Evolutionary conservation across 2,113 vertebrate genomes (phyloP), one percentile per base, ranked within the genome.

Genomic region (Orycteropus afer): DNA sequence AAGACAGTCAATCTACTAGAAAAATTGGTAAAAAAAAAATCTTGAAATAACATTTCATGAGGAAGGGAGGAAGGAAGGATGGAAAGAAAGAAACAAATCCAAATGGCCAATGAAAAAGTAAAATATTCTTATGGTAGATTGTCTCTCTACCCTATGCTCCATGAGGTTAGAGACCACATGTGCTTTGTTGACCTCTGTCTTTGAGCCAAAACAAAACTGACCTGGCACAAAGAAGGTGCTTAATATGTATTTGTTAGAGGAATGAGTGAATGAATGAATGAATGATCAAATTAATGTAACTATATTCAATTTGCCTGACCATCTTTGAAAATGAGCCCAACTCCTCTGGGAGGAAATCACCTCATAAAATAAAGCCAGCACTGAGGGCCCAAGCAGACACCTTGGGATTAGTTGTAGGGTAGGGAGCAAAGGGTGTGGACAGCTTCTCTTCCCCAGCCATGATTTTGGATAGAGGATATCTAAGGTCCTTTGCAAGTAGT

Each of bases 261-360:
- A 61, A 57, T 65, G 63, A 57, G 67, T 14, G 25, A 53, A 57
- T 15, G 20, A 4, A 34, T 57, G n/a, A n/a, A n/a, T n/a, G 32
- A 40, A 69, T 20, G 51, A 82, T 69, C 13, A 29, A 17, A 51
- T 34, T 29, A 37, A 40, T 51, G 65, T 61, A n/a, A 32, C 53
- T 61, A 2, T 25, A 59, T 53, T 5, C 61, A 49, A 51, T 37
- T 89, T 51, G 15, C 45, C 22, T 78, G 25, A 12, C 47, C 34
- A 29, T 71, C 83, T 91, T 79, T 94, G 71, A 84, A 47, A 88
- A 88, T 47, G 67, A 95, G 22, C 23, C 32, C 23, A 51, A 67
- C 32, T 47, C 47, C 20, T 79, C 17, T 18, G 88, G 73, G n/a
- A n/a, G n/a, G 57, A 90, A 81, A 84, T 18, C 65, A 51, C 15